phyloP scores from a whole-genome alignment of 2,113 vertebrate genomes.

The Melanerpes aurifrons region DNA sequence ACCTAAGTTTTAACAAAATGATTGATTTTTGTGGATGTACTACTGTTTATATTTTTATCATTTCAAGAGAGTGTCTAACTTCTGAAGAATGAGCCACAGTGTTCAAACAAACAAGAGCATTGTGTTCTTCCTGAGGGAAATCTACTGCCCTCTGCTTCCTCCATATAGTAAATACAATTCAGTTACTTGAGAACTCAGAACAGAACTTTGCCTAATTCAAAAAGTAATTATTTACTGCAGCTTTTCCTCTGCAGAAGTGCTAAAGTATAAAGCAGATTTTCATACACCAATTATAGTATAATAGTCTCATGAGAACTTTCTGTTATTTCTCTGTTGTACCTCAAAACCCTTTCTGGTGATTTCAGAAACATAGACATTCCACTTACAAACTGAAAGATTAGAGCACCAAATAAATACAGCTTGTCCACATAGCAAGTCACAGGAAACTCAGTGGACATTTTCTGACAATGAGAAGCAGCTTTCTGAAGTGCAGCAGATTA shows the following conservation, averaged over 20 bases:
- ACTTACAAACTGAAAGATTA: neutral
- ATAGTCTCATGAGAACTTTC: neutral
- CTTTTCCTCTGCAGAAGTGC: neutral
- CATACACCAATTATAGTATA: fast-evolving
- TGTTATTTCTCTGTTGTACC: neutral
- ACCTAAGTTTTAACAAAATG: neutral
- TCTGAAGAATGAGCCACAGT: neutral
- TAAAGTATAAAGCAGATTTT: neutral
- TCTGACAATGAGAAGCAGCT: neutral
- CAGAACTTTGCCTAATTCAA: neutral
- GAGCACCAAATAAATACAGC: neutral
- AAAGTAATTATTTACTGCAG: neutral
- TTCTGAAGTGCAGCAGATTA: neutral
- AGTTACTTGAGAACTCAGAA: neutral
- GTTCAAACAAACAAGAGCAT: neutral
- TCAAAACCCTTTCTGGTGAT: neutral
- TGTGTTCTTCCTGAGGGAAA: neutral
- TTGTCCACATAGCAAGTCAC: neutral
- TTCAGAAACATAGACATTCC: neutral
- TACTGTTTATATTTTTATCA: neutral
- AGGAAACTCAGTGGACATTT: neutral
- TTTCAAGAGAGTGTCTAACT: neutral
- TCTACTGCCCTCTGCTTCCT: neutral
- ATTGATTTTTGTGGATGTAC: neutral
- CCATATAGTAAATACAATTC: neutral